Conservation (phyloP, 2,113 vertebrate genomes). For the Echinops telfairi region DNA sequence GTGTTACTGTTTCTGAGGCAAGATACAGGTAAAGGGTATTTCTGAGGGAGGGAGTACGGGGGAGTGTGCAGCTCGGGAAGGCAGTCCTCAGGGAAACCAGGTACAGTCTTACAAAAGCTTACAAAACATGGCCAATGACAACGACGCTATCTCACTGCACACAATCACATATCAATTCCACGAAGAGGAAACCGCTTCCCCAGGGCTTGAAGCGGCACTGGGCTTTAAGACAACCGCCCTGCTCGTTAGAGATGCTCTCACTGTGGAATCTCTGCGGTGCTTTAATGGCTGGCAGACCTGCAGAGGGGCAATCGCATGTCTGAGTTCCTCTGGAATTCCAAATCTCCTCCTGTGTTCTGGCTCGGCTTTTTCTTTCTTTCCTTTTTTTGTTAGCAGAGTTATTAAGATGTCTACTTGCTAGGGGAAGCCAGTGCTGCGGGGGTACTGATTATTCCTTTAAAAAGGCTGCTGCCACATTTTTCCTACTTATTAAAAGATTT, state of each 20-base stretch:
- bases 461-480: background rate
- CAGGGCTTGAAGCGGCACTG: constrained; percentile 12
- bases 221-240: constrained; percentile 17
- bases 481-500: constrained; percentile 35
- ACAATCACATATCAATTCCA: constrained; percentile 40
- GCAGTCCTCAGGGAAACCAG: background rate
- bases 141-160: background rate
- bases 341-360: background rate
- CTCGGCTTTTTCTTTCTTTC: background rate
- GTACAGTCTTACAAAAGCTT: background rate
- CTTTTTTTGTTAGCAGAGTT: background rate
- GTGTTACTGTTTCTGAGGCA: background rate
- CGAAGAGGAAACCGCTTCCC: constrained; percentile 43
- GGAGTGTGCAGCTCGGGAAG: background rate
- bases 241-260: background rate
- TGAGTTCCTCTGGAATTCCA: background rate
- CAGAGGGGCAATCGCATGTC: background rate
- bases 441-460: background rate
- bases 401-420: background rate
- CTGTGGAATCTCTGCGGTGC: constrained; percentile 35
- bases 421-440: background rate
- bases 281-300: background rate
- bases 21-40: background rate
- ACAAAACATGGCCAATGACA: background rate
- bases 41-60: background rate